Percentiles rank a stretch among this genome's conserved stretches.
These are phyloP conservation scores for Nesospiza acunhae DNA, from an alignment of 2,113 vertebrate species.

Conservation along the genomic window DNA sequence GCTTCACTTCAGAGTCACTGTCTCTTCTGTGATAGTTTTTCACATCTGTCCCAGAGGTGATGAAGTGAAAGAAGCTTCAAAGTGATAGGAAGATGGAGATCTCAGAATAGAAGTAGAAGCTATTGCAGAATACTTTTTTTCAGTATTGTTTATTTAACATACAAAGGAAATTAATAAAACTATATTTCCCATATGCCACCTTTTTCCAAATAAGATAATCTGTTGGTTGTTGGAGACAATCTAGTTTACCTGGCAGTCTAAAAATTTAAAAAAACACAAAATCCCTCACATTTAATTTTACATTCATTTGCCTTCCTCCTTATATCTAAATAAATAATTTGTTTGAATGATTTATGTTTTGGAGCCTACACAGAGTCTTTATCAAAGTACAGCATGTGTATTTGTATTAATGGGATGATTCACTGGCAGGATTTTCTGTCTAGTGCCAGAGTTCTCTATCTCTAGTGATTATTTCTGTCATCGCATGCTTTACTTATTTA, in stretches of 20 bases:
- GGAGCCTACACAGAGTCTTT: not conserved
- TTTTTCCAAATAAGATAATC: not conserved
- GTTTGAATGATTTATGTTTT: not conserved
- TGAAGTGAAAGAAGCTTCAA: not conserved
- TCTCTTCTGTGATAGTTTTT: not conserved
- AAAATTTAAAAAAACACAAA: not conserved
- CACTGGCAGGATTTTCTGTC: not conserved
- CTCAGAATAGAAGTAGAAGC: not conserved
- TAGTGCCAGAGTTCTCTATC: not conserved
- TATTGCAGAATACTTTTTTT: not conserved
- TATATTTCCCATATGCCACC: not conserved
- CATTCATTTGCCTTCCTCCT: not conserved
- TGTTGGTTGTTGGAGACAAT: not conserved
- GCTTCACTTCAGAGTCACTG: not conserved
- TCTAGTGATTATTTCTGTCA: conserved; percentile 16
- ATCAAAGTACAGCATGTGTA: not conserved
- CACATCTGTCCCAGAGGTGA: not conserved
- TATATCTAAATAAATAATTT: not conserved
- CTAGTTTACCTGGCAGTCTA: not conserved
- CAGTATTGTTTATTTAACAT: not conserved
- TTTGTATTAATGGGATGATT: not conserved
- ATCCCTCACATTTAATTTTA: not conserved
- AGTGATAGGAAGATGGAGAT: not conserved
- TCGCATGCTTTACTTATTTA: conserved; percentile 9
- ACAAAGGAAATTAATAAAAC: not conserved